These are phyloP conservation scores for Tyto alba DNA, from an alignment of 2,113 vertebrate genomes.

Conservation along the genomic window DNA sequence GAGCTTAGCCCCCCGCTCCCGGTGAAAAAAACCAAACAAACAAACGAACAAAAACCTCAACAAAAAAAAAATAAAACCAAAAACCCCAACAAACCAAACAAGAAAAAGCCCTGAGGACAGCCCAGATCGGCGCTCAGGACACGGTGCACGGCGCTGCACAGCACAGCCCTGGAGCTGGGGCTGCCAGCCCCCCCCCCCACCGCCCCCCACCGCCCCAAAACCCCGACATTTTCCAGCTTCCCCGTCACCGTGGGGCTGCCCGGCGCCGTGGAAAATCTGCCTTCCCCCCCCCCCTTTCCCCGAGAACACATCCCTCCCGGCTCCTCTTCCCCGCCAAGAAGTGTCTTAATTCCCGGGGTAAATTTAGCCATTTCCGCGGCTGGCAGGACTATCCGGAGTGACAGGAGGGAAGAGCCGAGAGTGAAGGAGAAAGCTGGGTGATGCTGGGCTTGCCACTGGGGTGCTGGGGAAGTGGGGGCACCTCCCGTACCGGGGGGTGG, in stretches of 20 bases:
- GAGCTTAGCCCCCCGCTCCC: neutral
- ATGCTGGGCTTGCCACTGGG: neutral
- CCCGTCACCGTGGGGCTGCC: neutral
- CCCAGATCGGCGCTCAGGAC: neutral
- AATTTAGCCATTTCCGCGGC: neutral
- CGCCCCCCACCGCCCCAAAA: neutral
- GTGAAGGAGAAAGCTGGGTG: neutral
- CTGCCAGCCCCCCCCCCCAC: neutral
- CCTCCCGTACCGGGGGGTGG: neutral
- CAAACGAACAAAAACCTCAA: neutral
- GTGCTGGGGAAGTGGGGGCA: neutral
- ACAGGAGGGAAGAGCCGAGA: neutral
- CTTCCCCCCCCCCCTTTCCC: neutral
- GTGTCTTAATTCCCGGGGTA: rapidly evolving
- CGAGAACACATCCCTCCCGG: neutral
- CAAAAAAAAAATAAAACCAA: too few species aligned
- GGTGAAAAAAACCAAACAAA: neutral
- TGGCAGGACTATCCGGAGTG: neutral
- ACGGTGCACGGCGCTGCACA: neutral
- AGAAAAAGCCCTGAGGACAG: too few species aligned
- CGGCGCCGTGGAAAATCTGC: neutral
- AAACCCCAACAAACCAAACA: too few species aligned
- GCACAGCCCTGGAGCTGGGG: neutral
- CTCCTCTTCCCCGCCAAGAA: neutral
- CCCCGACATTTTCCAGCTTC: neutral